These are phyloP conservation scores for Hyposoter dolosus DNA, from an alignment of 2,888 invertebrate species.

Conservation along the genomic window DNA sequence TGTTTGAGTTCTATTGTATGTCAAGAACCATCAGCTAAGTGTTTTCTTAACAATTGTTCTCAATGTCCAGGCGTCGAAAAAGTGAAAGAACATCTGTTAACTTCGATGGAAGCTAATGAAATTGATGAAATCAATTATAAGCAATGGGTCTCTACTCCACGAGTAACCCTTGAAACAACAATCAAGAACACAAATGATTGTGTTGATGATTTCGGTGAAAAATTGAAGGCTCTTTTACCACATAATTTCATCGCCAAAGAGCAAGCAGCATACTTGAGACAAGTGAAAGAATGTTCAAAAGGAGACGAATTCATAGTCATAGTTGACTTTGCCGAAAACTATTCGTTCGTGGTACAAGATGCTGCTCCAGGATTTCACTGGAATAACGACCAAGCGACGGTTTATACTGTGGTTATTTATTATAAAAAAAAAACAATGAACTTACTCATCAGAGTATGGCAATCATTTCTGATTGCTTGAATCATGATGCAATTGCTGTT, in stretches of 20 bases:
- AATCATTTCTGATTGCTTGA: slow-evolving; percentile 11
- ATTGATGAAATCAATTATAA: slow-evolving; percentile 56
- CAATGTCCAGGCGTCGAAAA: slow-evolving; percentile 57
- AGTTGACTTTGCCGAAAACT: not conserved
- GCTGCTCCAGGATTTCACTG: not conserved
- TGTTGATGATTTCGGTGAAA: slow-evolving; percentile 61
- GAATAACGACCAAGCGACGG: not conserved
- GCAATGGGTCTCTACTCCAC: slow-evolving; percentile 61
- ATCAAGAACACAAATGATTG: slow-evolving; percentile 51
- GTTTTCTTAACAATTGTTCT: slow-evolving; percentile 33
- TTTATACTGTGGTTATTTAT: not conserved
- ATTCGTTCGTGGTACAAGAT: not conserved
- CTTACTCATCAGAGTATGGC: not conserved
- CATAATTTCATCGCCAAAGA: slow-evolving; percentile 60
- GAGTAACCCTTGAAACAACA: slow-evolving; percentile 50
- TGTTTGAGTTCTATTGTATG: slow-evolving; percentile 1
- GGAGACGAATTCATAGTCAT: not conserved
- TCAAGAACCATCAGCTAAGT: not conserved
- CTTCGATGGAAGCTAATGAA: slow-evolving; percentile 53
- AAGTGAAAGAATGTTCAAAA: slow-evolving; percentile 31
- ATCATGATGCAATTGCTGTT: slow-evolving; percentile 9
- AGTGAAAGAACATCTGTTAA: slow-evolving; percentile 41
- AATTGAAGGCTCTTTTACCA: slow-evolving; percentile 47
- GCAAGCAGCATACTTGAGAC: slow-evolving; percentile 55
- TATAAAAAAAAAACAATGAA: not conserved